Percentiles rank a stretch among this genome's conserved stretches.
Evolutionary conservation across 2,797 vertebrate species (phyloP).

Genomic region (Ceryle rudis): DNA sequence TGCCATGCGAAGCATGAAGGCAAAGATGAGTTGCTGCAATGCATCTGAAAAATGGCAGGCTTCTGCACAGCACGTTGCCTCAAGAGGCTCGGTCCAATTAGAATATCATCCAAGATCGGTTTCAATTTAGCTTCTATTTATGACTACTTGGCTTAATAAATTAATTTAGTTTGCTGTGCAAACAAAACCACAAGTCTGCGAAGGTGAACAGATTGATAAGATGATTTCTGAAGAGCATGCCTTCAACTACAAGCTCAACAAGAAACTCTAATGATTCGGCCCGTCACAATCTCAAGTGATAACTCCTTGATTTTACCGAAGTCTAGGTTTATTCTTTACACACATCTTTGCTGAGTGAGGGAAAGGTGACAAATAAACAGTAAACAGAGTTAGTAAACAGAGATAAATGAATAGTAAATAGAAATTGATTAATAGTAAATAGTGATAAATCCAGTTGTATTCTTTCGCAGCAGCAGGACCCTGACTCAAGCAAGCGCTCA

Average conservation of each 20-base stretch:
- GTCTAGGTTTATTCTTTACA: neutral
- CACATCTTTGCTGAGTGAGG: neutral
- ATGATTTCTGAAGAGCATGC: neutral
- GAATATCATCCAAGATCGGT: neutral
- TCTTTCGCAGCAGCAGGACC: neutral
- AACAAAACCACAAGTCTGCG: constrained; percentile 10
- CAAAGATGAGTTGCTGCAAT: neutral
- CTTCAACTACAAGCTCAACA: neutral
- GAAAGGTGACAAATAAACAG: neutral
- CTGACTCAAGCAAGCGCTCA: neutral
- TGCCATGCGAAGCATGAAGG: neutral
- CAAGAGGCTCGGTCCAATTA: neutral
- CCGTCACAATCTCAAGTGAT: neutral
- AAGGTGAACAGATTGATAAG: neutral
- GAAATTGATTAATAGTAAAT: neutral
- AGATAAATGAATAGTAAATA: neutral
- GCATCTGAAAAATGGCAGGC: constrained; percentile 2
- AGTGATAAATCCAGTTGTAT: neutral
- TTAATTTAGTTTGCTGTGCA: constrained; percentile 15
- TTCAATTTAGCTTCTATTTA: constrained; percentile 30
- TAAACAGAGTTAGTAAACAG: neutral
- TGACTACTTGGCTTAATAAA: constrained; percentile 1
- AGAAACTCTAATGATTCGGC: neutral
- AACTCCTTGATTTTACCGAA: neutral
- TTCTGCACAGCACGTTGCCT: neutral